These are phyloP conservation scores for Nemapogon koenigi DNA, from an alignment of 2,888 invertebrate species.

Conservation along the genomic window DNA sequence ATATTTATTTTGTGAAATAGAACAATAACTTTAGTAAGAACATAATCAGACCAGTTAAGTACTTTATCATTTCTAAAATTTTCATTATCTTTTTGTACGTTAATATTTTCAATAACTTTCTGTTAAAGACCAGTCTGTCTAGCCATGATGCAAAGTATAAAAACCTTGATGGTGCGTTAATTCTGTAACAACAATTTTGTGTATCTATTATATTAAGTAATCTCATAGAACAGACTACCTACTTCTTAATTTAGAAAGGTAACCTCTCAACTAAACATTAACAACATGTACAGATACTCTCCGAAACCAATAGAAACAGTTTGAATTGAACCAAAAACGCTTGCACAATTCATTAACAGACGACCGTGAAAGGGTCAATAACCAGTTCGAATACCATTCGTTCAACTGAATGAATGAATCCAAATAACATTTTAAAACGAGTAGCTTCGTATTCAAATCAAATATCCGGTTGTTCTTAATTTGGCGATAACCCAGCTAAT, in stretches of 20 bases:
- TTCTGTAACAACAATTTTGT: too few relatives aligned
- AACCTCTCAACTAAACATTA: slow-evolving; percentile 4
- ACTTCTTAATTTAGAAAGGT: slow-evolving; percentile 10
- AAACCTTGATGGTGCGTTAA: too few relatives aligned
- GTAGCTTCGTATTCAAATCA: slow-evolving; percentile 41
- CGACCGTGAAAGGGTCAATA: slow-evolving; percentile 37
- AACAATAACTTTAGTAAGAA: too few relatives aligned
- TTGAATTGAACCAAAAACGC: slow-evolving; percentile 25
- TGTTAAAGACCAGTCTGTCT: too few relatives aligned
- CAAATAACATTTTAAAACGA: slow-evolving; percentile 32
- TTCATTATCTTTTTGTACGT: too few relatives aligned
- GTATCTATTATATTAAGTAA: slow-evolving; percentile 16
- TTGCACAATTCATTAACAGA: slow-evolving; percentile 52
- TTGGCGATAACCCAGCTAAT: slow-evolving; percentile 51
- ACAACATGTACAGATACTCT: slow-evolving; percentile 6
- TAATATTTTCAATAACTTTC: too few relatives aligned
- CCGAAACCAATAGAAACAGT: slow-evolving; percentile 8
- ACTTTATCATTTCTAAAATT: too few relatives aligned
- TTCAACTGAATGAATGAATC: slow-evolving; percentile 19
- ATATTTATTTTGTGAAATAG: too few relatives aligned
- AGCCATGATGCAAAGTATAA: too few relatives aligned
- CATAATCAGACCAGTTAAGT: too few relatives aligned
- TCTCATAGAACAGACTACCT: slow-evolving; percentile 38
- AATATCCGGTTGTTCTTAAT: slow-evolving; percentile 49
- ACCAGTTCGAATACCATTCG: slow-evolving; percentile 34